Conservation (phyloP, 2,888 invertebrate species). For the Pseudeuparius sepicola region DNA sequence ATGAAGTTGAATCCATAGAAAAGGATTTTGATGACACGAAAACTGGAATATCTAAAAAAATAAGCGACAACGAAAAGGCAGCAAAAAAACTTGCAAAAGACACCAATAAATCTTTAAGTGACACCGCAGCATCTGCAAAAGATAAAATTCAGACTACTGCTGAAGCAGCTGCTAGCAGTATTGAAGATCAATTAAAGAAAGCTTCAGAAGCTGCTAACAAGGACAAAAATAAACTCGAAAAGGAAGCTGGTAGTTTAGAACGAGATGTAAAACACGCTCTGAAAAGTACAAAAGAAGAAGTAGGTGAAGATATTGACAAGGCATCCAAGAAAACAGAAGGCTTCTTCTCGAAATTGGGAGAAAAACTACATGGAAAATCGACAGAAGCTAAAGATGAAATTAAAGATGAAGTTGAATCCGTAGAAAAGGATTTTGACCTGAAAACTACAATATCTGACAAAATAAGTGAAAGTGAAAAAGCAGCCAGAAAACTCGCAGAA, state of each 20-base stretch:
- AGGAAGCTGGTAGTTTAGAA: constrained; percentile 11
- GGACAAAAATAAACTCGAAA: constrained; percentile 3
- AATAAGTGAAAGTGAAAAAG: constrained; percentile 6
- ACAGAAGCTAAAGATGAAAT: constrained; percentile 14
- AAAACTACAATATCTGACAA: constrained; percentile 12
- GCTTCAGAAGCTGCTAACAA: constrained; percentile 1
- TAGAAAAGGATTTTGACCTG: no score
- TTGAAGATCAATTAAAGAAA: constrained; percentile 13
- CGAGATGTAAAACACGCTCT: no score
- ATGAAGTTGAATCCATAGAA: neutral
- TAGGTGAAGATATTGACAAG: constrained; percentile 10
- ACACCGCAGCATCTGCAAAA: constrained; percentile 1
- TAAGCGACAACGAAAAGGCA: constrained; percentile 6
- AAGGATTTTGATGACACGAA: no score
- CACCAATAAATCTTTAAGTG: constrained; percentile 6
- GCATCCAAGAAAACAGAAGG: no score
- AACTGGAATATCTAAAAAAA: constrained; percentile 12
- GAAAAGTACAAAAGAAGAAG: no score
- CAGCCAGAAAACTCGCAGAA: constrained; percentile 13
- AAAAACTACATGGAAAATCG: constrained; percentile 12
- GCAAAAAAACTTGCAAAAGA: constrained; percentile 14
- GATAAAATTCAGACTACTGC: constrained; percentile 13
- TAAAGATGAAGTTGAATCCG: neutral
- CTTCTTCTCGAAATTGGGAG: no score
- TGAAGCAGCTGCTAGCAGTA: constrained; percentile 9